Evolutionary conservation across 2,113 vertebrate species (phyloP).

Genomic region (Balaenoptera acutorostrata): DNA sequence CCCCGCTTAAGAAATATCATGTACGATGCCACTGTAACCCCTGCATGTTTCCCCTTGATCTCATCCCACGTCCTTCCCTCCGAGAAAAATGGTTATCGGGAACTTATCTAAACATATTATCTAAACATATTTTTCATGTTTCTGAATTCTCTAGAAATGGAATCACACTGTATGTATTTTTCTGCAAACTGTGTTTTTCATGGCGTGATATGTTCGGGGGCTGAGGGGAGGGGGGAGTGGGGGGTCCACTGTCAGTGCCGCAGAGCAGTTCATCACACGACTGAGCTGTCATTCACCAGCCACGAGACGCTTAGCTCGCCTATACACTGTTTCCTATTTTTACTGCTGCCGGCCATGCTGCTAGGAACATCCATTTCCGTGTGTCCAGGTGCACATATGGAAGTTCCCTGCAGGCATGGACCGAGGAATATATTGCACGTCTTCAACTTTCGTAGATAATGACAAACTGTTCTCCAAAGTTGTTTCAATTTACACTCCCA

Average conservation of each 20-base stretch:
- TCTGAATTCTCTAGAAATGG: not conserved
- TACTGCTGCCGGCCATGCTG: not conserved
- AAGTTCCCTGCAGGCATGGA: not conserved
- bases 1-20: not conserved
- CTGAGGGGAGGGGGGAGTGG: not conserved
- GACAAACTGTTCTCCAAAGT: not conserved
- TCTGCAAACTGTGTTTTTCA: not conserved
- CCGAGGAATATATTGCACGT: not conserved
- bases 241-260: rapidly evolving
- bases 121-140: not conserved
- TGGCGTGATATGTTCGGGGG: not conserved
- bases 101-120: not conserved
- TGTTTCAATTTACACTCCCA: not conserved
- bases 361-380: not conserved
- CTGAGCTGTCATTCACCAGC: not conserved
- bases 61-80: not conserved
- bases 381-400: not conserved
- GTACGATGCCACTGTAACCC: rapidly evolving
- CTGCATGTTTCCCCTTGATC: rapidly evolving
- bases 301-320: rapidly evolving
- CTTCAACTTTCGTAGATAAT: not conserved
- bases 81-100: not conserved
- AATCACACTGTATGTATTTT: not conserved
- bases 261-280: rapidly evolving
- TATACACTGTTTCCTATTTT: rapidly evolving